Percentiles rank a stretch among this genome's conserved stretches.
These are phyloP conservation scores for Dendroctonus valens DNA, from an alignment of 1,140 invertebrate species.

Conservation along the genomic window DNA sequence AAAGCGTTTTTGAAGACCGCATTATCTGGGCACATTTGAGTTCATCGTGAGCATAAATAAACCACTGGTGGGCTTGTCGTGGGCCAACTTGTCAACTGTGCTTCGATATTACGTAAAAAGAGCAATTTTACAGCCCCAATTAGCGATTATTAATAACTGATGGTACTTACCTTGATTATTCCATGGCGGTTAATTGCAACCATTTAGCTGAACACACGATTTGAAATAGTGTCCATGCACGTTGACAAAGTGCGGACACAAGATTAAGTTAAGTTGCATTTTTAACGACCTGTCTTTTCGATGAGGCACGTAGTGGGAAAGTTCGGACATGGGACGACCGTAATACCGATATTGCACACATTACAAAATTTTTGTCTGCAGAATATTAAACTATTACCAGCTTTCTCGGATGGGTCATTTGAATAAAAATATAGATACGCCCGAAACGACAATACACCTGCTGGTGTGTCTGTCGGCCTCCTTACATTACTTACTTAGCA, in stretches of 20 bases:
- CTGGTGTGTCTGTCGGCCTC: no score
- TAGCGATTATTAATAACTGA: neutral
- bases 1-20: no score
- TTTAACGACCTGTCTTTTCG: constrained; percentile 37
- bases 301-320: constrained; percentile 23
- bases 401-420: constrained; percentile 21
- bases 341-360: constrained; percentile 12
- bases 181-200: neutral
- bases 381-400: constrained; percentile 23
- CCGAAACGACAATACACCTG: no score
- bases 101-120: neutral
- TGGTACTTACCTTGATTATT: constrained; percentile 7
- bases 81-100: no score
- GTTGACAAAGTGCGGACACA: constrained; percentile 48
- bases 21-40: no score
- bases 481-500: no score
- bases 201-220: neutral
- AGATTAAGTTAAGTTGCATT: constrained; percentile 61
- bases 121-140: neutral
- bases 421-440: constrained; percentile 8
- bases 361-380: constrained; percentile 8
- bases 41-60: no score
- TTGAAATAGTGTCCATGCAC: neutral
- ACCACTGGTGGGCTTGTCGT: no score
- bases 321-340: constrained; percentile 1